Evolutionary conservation across 2,888 invertebrate species (phyloP), one percentile per base, ranked within the genome.

Genomic region (Physocephala rufipes): DNA sequence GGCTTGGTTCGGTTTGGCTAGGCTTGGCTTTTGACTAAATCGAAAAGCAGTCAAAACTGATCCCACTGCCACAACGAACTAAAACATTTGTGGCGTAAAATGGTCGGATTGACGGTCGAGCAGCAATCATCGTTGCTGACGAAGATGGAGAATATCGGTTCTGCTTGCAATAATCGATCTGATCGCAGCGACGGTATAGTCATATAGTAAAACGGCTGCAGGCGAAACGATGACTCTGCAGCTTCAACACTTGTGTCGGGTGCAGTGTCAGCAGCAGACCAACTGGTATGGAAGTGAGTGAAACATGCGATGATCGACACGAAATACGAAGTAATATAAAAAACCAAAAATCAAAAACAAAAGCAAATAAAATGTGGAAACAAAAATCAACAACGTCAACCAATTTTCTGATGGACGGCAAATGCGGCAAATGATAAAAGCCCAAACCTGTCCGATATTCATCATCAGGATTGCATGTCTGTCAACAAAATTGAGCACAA

Each of bases 381-480:
- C n/a, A n/a, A n/a, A n/a, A n/a, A n/a, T 7, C 49, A 49, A 19
- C 19, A 1, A 13, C 16, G n/a, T 15, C 28, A 15, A 12, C 45
- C 43, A 12, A 15, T 21, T 64, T 53, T 53, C n/a, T 66, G 53
- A 51, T 43, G 66, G 51, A 65, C 51, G 51, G 65, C 66, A 13
- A 36, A 9, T 9, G 66, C 66, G 66, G 66, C 66, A 36, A 66
- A 66, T 36, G 53, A 66, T 53, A 66, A 66, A 66, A 36, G 63
- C 9, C n/a, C 19, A 36, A 49, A 51, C 19, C 19, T 51, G 28
- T 36, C 47, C 64, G 15, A 26, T 53, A 66, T 66, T 53, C 53
- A 66, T 66, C 66, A 66, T 53, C 30, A 49, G 53, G 28, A 19
- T 51, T 51, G 66, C 66, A 24, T 36, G 66, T 12, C 66, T 66